These are phyloP conservation scores for Pachydiplax longipennis DNA, from an alignment of 2,888 invertebrate genomes.

Conservation along the genomic window DNA sequence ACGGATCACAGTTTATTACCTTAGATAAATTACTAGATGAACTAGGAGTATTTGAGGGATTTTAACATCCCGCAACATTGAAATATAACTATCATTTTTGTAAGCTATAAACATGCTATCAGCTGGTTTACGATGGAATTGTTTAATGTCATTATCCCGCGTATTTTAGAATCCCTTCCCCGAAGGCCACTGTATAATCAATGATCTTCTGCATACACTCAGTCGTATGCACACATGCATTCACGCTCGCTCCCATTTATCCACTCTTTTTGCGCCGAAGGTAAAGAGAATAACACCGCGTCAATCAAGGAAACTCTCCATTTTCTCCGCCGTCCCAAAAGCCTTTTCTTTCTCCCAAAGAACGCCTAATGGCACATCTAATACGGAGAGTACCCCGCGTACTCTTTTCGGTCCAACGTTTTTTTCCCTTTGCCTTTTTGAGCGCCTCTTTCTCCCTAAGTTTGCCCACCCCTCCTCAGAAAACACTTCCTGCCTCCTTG, in stretches of 20 bases:
- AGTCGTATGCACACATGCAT: no score
- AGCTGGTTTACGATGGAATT: no score
- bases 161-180: neutral
- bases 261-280: neutral
- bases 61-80: no score
- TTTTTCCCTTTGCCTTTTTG: conserved; percentile 45
- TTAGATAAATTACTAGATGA: no score
- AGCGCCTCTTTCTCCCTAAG: neutral
- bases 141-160: neutral
- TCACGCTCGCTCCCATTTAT: neutral
- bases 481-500: neutral
- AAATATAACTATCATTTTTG: no score
- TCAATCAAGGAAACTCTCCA: conserved; percentile 51
- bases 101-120: no score
- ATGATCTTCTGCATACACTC: neutral
- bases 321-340: conserved; percentile 55
- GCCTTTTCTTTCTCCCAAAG: conserved; percentile 51
- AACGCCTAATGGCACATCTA: neutral
- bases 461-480: neutral
- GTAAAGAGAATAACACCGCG: conserved; percentile 49
- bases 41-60: no score
- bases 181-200: neutral
- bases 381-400: conserved; percentile 48
- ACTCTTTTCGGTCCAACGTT: conserved; percentile 49
- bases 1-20: no score